phyloP scores from a whole-genome alignment of 2,888 invertebrate genomes.

The Thereva nobilitata region DNA sequence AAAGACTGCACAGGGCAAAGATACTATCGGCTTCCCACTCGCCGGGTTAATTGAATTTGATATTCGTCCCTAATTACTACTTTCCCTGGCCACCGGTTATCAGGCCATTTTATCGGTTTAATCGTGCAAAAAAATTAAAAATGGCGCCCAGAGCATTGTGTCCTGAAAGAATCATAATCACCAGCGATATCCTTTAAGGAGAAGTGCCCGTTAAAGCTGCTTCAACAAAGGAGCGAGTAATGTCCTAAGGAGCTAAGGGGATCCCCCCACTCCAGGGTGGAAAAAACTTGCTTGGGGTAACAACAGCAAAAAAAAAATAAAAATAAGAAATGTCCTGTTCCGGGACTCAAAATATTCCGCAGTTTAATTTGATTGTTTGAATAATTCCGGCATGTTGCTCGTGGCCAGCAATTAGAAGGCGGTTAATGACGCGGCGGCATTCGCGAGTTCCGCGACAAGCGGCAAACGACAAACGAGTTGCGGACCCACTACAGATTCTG shows the following conservation, averaged over 20 bases:
- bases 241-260: no score
- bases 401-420: constrained; percentile 28
- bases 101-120: constrained; percentile 34
- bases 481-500: no score
- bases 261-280: no score
- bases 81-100: constrained; percentile 23
- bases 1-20: not conserved
- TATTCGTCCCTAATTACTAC: constrained; percentile 34
- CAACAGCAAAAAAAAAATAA: not conserved
- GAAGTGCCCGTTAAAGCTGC: constrained; percentile 20
- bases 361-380: constrained; percentile 38
- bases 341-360: constrained; percentile 20
- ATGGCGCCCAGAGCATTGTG: constrained; percentile 14
- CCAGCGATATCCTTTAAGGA: constrained; percentile 21
- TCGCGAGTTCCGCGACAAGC: no score
- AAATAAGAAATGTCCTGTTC: constrained; percentile 27
- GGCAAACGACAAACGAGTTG: no score
- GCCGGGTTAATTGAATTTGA: constrained; percentile 37
- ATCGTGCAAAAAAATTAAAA: constrained; percentile 35
- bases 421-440: constrained; percentile 1
- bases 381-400: constrained; percentile 33
- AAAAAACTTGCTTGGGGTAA: not conserved
- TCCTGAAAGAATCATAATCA: constrained; percentile 20
- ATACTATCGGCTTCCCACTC: constrained; percentile 13
- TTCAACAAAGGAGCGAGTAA: constrained; percentile 5